Base-by-base conservation (phyloP, 1,140 invertebrate genomes). In the Apis laboriosa region DNA sequence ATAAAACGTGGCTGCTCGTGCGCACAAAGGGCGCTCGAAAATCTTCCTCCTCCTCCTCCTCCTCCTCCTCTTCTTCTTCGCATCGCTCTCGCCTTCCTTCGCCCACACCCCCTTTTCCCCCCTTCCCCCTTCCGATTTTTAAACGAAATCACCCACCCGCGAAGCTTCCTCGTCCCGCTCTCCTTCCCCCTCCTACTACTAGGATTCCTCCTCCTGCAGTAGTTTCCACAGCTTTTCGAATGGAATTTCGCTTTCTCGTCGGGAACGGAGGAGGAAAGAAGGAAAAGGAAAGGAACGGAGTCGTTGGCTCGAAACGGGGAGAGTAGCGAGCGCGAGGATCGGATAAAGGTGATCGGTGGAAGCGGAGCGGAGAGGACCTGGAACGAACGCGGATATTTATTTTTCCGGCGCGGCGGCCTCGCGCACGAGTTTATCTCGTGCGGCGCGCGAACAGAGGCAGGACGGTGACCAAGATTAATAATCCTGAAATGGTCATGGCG, bases 1-100 rank as follows among this genome's bases (percentile, higher is more conserved):
- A 88, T 88, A 88, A 88, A 88, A 88, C 67, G 87, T 83, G 84
- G 79, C 83, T 81, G 75, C 71, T 83, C 80, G 75, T 75, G 77
- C 83, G 83, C 67, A 84, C 83, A 83, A 83, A 83, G 67, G 75
- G 51, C 34, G 51, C 34, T 34, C 72, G 28, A 49, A 71, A 83
- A 81, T 76, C 55, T 34, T 76, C 58, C 34, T 81, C 79, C 67
- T 72, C 72, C 58, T 72, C 71, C 49, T 43, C 34, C 34, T 43
- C 34, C 34, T 43, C 34, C 0, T 43, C 34, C 0, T 7, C 34
- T 76, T 72, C 67, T 63, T 72, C 67, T 72, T 61, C 49, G 34
- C 24, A 66, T 53, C 71, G 61, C 63, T 80, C 66, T 74, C 78
- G 66, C 66, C 55, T 78, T 56, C 66, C 15, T 19, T 28, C 55